These are phyloP conservation scores for Protonemura montana DNA, from an alignment of 2,888 invertebrate genomes.

Conservation along the genomic window DNA sequence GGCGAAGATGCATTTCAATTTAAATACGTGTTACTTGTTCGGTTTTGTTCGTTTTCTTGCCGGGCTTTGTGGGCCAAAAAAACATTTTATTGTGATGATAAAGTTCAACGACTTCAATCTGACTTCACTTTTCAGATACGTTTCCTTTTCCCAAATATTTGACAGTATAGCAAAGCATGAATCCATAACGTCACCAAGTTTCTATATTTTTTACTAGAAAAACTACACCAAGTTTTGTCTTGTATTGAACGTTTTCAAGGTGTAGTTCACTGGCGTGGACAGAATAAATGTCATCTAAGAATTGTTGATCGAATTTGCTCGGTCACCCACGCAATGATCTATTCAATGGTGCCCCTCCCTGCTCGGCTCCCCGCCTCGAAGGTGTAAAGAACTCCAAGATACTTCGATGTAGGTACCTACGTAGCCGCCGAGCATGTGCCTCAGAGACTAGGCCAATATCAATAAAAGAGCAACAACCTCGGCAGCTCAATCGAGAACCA, in stretches of 20 bases:
- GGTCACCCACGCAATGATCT: neutral
- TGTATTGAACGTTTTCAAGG: neutral
- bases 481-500: neutral
- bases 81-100: neutral
- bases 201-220: too few species aligned
- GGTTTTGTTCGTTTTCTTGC: neutral
- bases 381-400: neutral
- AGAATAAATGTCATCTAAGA: neutral
- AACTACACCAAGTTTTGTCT: too few species aligned
- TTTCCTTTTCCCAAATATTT: too few species aligned
- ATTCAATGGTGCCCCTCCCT: neutral
- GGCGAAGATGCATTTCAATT: neutral
- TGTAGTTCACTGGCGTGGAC: neutral
- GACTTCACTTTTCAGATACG: too few species aligned
- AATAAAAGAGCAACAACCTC: neutral
- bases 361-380: neutral
- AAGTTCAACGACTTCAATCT: neutral
- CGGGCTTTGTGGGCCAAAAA: neutral
- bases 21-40: neutral
- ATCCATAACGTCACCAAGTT: too few species aligned
- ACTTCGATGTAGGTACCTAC: neutral
- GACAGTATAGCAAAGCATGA: too few species aligned
- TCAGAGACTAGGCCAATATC: constrained; percentile 17
- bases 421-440: neutral
- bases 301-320: neutral